These are phyloP conservation scores for Danionella dracula DNA, from an alignment of 2,797 vertebrate species.

Conservation along the genomic window DNA sequence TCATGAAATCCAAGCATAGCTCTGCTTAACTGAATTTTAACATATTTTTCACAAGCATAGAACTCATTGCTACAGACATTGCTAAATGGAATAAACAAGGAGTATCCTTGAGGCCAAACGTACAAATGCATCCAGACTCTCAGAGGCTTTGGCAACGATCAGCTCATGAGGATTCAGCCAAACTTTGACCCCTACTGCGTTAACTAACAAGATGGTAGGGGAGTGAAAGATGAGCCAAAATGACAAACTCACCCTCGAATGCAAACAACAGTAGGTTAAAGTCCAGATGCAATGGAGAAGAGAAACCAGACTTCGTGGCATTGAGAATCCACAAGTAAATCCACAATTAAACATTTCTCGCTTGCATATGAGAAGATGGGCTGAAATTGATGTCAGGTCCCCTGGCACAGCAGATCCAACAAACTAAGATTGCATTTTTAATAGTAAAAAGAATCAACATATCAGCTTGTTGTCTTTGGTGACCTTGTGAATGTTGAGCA, in stretches of 20 bases:
- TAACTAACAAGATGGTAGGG: constrained; percentile 24
- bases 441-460: constrained; percentile 14
- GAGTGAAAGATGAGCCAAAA: constrained; percentile 9
- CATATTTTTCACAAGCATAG: no score
- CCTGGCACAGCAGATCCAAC: neutral
- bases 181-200: constrained; percentile 10
- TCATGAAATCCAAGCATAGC: no score
- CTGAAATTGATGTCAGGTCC: constrained; percentile 43
- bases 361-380: constrained; percentile 4
- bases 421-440: constrained; percentile 17
- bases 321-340: neutral
- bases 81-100: constrained; percentile 17
- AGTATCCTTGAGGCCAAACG: neutral
- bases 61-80: neutral
- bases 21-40: no score
- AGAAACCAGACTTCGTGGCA: neutral
- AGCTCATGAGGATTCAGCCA: neutral
- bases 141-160: constrained; percentile 1
- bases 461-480: constrained; percentile 1
- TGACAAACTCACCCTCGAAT: constrained; percentile 8
- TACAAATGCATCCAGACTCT: constrained; percentile 14
- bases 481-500: neutral
- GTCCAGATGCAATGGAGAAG: neutral
- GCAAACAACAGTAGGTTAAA: constrained; percentile 16
- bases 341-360: constrained; percentile 22